Conservation (phyloP, 2,113 vertebrate genomes). For the Azemiops feae region DNA sequence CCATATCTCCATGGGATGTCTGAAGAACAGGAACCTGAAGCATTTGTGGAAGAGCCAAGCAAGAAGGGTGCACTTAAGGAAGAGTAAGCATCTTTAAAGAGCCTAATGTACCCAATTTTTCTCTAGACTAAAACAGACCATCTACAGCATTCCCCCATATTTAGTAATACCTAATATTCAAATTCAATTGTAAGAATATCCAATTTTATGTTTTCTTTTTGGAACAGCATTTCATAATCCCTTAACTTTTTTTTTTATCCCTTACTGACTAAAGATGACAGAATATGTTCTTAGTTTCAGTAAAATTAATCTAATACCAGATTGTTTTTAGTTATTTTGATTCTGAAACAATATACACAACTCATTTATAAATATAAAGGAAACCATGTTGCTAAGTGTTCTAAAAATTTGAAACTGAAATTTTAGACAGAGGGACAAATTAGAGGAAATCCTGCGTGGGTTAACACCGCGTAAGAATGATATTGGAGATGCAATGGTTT, state of each 20-base stretch:
- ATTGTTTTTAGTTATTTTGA: background rate
- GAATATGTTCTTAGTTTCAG: background rate
- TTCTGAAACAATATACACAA: background rate
- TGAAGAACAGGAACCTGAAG: constrained; percentile 89
- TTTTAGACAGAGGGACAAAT: constrained; percentile 92
- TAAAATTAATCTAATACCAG: background rate
- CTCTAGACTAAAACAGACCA: background rate
- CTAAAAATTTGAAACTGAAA: constrained; percentile 33
- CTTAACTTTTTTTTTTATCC: background rate
- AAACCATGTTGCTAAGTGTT: background rate
- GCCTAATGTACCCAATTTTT: background rate
- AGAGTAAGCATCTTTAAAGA: constrained; percentile 77
- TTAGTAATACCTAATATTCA: background rate
- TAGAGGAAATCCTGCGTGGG: constrained; percentile 92
- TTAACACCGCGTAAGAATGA: constrained; percentile 92
- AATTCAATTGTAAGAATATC: background rate
- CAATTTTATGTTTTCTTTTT: background rate
- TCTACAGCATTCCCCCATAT: background rate
- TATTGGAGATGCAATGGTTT: constrained; percentile 95
- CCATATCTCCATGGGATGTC: constrained; percentile 93
- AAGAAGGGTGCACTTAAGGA: constrained; percentile 97
- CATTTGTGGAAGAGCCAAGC: constrained; percentile 86
- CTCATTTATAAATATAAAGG: background rate
- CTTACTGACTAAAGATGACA: background rate
- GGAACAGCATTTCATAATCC: background rate